Percentiles rank a stretch among this genome's conserved stretches.
These are phyloP conservation scores for Sylvia borin DNA, from an alignment of 2,797 vertebrate genomes.

Conservation along the genomic window DNA sequence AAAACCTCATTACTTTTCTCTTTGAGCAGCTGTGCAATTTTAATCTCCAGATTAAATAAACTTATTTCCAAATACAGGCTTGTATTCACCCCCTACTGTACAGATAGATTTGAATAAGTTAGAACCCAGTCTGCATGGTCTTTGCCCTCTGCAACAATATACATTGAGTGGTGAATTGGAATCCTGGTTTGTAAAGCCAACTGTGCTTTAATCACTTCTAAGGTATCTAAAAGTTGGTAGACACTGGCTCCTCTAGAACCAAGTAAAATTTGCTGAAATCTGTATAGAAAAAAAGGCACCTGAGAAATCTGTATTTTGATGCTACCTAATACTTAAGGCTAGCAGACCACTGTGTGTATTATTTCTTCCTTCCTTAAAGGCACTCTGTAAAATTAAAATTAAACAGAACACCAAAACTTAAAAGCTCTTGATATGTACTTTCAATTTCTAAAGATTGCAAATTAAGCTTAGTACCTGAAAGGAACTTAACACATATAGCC, in stretches of 20 bases:
- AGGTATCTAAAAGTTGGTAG: not conserved
- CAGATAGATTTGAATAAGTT: not conserved
- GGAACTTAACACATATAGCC: not conserved
- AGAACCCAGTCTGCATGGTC: not conserved
- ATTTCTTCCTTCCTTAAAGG: not conserved
- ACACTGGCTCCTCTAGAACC: not conserved
- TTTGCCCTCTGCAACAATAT: not conserved
- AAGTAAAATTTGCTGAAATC: not conserved
- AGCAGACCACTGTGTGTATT: too few species aligned
- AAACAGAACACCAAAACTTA: not conserved
- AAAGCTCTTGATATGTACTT: not conserved
- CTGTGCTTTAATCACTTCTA: not conserved
- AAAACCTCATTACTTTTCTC: not conserved
- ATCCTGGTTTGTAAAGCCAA: not conserved
- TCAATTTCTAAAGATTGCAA: not conserved
- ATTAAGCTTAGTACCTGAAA: not conserved
- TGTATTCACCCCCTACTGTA: not conserved
- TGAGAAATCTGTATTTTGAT: not conserved
- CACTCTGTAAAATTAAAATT: not conserved
- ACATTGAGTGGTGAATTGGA: accelerated
- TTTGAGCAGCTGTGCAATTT: not conserved
- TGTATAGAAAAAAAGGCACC: not conserved
- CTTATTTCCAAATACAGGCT: not conserved
- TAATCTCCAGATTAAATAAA: not conserved
- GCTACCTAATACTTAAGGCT: not conserved